Percentiles rank a stretch among this genome's conserved stretches.
These are phyloP conservation scores for Steinernema khuongi DNA, from an alignment of 1,140 invertebrate genomes.

Conservation along the genomic window DNA sequence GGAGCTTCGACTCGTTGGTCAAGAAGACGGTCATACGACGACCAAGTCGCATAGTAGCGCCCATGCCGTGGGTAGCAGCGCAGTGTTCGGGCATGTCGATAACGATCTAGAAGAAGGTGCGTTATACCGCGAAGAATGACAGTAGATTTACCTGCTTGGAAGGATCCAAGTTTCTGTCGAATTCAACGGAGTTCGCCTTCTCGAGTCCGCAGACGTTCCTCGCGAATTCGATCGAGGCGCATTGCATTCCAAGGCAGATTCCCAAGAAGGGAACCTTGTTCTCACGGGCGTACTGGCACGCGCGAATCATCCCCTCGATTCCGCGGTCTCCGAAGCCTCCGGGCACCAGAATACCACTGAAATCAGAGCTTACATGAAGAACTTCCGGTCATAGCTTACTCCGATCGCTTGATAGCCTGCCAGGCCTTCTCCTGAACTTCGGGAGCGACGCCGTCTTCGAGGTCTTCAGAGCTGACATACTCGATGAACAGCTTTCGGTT, in stretches of 20 bases:
- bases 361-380: constrained; percentile 40
- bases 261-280: constrained; percentile 82
- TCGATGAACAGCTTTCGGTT: constrained; percentile 77
- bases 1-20: constrained; percentile 45
- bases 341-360: constrained; percentile 85
- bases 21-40: constrained; percentile 78
- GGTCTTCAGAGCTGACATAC: constrained; percentile 16
- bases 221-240: constrained; percentile 92
- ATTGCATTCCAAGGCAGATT: constrained; percentile 92
- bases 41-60: constrained; percentile 95
- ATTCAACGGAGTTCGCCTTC: constrained; percentile 81
- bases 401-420: constrained; percentile 78
- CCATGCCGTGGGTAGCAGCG: constrained; percentile 70
- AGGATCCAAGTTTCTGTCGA: constrained; percentile 67
- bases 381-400: constrained; percentile 64
- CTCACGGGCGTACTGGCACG: constrained; percentile 83
- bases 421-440: constrained; percentile 73
- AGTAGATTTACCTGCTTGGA: constrained; percentile 26
- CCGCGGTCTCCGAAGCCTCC: constrained; percentile 93
- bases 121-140: not conserved
- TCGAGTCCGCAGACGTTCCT: constrained; percentile 73
- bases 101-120: constrained; percentile 61
- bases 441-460: constrained; percentile 14
- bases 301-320: constrained; percentile 89
- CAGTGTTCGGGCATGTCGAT: constrained; percentile 99